These are phyloP conservation scores for Liolophura sinensis DNA, from an alignment of 1,140 invertebrate species.

Conservation along the genomic window DNA sequence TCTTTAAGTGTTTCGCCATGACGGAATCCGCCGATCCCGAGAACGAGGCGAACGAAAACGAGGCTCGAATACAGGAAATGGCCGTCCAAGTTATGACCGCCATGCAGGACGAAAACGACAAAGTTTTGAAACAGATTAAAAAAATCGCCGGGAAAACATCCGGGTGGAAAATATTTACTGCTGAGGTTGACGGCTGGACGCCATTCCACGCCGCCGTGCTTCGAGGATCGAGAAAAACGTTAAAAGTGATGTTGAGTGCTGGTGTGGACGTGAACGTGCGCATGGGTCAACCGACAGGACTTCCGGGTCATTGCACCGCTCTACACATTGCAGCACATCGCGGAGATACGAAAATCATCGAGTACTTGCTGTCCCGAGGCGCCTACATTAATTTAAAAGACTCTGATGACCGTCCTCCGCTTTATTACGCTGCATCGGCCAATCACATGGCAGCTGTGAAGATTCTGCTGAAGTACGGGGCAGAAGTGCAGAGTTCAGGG, in stretches of 20 bases:
- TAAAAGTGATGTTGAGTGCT: conserved; percentile 40
- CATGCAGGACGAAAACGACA: too few species aligned
- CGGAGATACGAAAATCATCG: conserved; percentile 46
- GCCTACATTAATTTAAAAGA: conserved; percentile 31
- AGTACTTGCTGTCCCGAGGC: conserved; percentile 36
- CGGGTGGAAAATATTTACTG: conserved; percentile 27
- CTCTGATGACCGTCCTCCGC: conserved; percentile 26
- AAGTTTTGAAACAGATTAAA: too few species aligned
- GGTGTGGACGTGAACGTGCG: conserved; percentile 37
- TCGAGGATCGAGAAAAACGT: conserved; percentile 40
- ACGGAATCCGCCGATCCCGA: too few species aligned
- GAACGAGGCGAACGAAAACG: too few species aligned
- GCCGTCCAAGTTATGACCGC: too few species aligned
- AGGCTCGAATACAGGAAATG: too few species aligned
- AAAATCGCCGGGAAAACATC: too few species aligned
- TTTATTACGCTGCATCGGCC: conserved; percentile 37
- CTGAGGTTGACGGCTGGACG: conserved; percentile 44
- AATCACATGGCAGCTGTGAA: conserved; percentile 39
- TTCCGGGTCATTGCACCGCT: conserved; percentile 40
- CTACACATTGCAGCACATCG: conserved; percentile 49
- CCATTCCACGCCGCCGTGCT: conserved; percentile 49
- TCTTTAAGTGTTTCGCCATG: too few species aligned
- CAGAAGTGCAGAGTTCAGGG: conserved; percentile 17
- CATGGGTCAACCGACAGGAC: conserved; percentile 43
- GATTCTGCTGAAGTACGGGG: conserved; percentile 41